These are phyloP conservation scores for Pocillopora verrucosa DNA, from an alignment of 64 coral and sea anemone genomes.

Conservation along the genomic window DNA sequence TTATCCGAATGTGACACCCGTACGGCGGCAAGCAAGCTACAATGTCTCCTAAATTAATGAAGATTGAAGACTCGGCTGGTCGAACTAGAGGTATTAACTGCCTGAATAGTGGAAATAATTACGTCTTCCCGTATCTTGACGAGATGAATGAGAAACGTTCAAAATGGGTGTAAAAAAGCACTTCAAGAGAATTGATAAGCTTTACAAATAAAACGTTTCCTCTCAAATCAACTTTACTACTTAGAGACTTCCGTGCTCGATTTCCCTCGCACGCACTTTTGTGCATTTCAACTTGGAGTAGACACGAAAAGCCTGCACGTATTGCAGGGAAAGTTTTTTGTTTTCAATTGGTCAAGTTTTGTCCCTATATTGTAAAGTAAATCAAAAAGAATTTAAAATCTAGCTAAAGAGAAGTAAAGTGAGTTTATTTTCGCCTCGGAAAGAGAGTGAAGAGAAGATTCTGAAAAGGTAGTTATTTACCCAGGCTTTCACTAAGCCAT, in stretches of 20 bases:
- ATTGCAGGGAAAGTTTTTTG: neutral
- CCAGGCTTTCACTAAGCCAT: neutral
- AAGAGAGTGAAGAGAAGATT: neutral
- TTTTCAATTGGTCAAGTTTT: neutral
- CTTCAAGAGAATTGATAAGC: constrained; percentile 31
- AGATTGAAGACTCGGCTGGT: neutral
- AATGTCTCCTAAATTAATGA: constrained; percentile 12
- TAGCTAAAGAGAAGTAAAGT: neutral
- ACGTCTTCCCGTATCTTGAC: neutral
- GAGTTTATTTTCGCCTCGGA: neutral
- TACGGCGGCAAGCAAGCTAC: neutral
- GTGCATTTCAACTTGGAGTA: neutral
- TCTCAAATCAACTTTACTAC: neutral
- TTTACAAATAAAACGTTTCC: constrained; percentile 28
- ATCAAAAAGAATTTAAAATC: neutral
- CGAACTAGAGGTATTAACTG: constrained; percentile 3
- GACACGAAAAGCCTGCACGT: neutral
- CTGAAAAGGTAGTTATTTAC: neutral
- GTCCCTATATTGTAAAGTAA: neutral
- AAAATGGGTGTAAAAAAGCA: constrained; percentile 39
- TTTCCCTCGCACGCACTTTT: neutral
- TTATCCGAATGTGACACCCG: constrained; percentile 45
- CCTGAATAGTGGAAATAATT: constrained; percentile 16
- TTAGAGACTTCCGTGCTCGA: neutral
- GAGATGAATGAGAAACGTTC: neutral